These are phyloP conservation scores for Scomber scombrus DNA, from an alignment of 2,113 vertebrate genomes.

Conservation along the genomic window DNA sequence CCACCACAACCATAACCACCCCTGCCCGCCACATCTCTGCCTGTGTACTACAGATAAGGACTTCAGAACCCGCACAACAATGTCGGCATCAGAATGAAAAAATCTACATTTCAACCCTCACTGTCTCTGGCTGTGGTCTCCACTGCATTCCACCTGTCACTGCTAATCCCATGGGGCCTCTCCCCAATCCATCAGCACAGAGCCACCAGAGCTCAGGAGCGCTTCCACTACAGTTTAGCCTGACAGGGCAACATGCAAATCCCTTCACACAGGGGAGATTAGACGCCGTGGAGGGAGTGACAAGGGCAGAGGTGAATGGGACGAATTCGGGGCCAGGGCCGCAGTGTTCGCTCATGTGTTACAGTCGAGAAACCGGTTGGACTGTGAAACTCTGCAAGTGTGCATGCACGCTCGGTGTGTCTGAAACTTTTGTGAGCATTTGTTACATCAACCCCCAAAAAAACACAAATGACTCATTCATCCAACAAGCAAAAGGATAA, in stretches of 20 bases:
- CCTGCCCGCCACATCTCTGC: slow-evolving; percentile 46
- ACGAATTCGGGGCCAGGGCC: slow-evolving; percentile 18
- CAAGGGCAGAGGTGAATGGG: slow-evolving; percentile 56
- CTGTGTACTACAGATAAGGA: slow-evolving; percentile 71
- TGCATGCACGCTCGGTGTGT: neutral
- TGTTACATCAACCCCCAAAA: neutral
- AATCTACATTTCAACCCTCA: slow-evolving; percentile 64
- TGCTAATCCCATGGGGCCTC: slow-evolving; percentile 57
- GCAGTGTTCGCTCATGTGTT: neutral
- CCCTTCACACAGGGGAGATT: slow-evolving; percentile 41
- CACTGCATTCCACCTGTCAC: slow-evolving; percentile 64
- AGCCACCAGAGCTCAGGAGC: slow-evolving; percentile 35
- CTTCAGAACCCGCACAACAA: slow-evolving; percentile 59
- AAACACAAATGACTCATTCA: too few relatives aligned
- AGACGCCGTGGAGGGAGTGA: slow-evolving; percentile 30
- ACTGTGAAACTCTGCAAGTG: neutral
- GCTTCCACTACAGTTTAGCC: slow-evolving; percentile 55
- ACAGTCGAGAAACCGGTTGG: neutral
- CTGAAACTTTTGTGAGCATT: neutral
- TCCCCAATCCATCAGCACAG: slow-evolving; percentile 66
- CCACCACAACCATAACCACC: slow-evolving; percentile 34
- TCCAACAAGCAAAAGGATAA: neutral
- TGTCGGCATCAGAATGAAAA: slow-evolving; percentile 57
- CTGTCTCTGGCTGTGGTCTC: slow-evolving; percentile 55
- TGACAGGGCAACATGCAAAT: slow-evolving; percentile 70